phyloP scores from a whole-genome alignment of 2,113 vertebrate genomes.

The Mesitornis unicolor region DNA sequence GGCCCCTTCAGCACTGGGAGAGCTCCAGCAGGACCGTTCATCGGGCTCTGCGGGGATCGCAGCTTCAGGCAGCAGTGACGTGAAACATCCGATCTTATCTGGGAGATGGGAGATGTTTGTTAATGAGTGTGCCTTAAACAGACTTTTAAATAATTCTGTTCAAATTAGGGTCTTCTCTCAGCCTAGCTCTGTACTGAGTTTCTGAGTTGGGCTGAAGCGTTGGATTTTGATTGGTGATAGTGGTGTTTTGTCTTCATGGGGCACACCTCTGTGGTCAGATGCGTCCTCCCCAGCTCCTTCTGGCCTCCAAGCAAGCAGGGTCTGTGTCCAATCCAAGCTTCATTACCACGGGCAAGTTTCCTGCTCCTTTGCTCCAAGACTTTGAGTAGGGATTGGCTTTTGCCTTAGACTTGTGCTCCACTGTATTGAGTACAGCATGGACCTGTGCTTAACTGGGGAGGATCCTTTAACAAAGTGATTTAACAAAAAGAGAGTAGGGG shows the following conservation, averaged over 20 bases:
- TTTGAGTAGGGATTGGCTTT: neutral
- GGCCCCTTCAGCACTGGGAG: constrained; percentile 46
- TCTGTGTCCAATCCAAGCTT: neutral
- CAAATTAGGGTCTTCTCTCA: neutral
- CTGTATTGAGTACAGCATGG: accelerated
- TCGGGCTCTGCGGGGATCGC: neutral
- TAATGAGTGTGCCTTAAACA: neutral
- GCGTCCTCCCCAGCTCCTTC: neutral
- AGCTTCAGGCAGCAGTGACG: accelerated
- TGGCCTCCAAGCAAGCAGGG: neutral
- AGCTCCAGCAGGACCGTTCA: constrained; percentile 4
- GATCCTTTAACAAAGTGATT: neutral
- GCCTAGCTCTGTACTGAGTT: neutral
- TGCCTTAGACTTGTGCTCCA: neutral
- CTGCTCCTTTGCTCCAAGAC: neutral
- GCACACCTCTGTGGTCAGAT: neutral
- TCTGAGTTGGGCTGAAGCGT: accelerated
- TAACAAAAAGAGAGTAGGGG: neutral
- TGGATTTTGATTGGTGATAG: neutral
- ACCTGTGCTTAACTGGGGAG: neutral
- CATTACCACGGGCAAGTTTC: neutral
- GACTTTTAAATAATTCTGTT: neutral
- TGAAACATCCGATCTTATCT: accelerated
- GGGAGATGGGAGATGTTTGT: neutral
- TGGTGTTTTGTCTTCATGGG: neutral